Percentiles rank a stretch among this genome's conserved stretches.
These are phyloP conservation scores for Otus sunia DNA, from an alignment of 2,113 vertebrate species.

Conservation along the genomic window DNA sequence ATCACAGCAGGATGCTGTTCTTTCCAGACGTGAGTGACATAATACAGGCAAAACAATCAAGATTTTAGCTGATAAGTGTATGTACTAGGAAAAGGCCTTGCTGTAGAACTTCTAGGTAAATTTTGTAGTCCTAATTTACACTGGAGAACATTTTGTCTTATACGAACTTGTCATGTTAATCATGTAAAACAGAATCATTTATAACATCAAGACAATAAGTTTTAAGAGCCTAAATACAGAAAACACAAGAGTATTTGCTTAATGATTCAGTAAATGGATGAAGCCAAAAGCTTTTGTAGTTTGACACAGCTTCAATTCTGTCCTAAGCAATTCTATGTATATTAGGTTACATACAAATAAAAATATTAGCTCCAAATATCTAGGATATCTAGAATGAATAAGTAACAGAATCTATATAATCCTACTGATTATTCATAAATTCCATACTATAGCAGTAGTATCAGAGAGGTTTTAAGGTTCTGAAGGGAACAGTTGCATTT, in stretches of 20 bases:
- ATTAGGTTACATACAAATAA: background rate
- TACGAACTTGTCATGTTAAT: background rate
- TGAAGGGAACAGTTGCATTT: background rate
- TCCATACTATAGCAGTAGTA: background rate
- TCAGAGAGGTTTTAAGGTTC: background rate
- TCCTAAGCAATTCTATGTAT: background rate
- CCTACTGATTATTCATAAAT: background rate
- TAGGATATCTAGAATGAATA: background rate
- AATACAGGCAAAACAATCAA: slow-evolving; percentile 61
- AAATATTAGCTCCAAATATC: background rate
- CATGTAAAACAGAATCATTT: background rate
- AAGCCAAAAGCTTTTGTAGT: background rate
- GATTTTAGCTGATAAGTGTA: slow-evolving; percentile 48
- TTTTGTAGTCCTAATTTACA: background rate
- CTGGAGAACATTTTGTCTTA: background rate
- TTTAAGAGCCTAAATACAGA: background rate
- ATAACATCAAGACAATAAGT: background rate
- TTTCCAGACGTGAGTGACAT: slow-evolving; percentile 60
- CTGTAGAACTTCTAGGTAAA: background rate
- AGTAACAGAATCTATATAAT: background rate
- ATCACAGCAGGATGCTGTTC: slow-evolving; percentile 62
- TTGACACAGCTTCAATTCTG: background rate
- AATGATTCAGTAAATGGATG: background rate
- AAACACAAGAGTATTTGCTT: background rate
- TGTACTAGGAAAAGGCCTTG: slow-evolving; percentile 4